Percentiles rank a stretch among this genome's conserved stretches.
These are phyloP conservation scores for Chloroclysta siterata DNA, from an alignment of 2,888 invertebrate genomes.

Conservation along the genomic window DNA sequence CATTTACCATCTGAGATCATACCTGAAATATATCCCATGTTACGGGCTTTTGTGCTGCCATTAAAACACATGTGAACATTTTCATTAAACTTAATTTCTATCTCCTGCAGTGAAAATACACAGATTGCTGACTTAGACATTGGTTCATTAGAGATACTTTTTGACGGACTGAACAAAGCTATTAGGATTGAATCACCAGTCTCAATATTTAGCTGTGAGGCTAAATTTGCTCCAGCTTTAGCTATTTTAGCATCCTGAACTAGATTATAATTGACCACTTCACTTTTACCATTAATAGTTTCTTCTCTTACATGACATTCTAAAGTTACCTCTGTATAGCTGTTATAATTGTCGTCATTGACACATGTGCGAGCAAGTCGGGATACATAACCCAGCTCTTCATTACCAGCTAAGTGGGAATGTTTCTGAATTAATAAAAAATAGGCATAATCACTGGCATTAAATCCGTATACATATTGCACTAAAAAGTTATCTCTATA, in stretches of 20 bases:
- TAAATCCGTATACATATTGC: conserved; percentile 98
- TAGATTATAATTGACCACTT: conserved; percentile 91
- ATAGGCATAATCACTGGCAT: conserved; percentile 97
- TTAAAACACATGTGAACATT: conserved; percentile 99
- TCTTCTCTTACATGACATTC: conserved; percentile 91
- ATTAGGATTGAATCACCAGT: conserved; percentile 93
- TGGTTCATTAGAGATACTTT: conserved; percentile 94
- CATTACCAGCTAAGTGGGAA: conserved; percentile 94
- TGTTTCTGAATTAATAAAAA: conserved; percentile 98
- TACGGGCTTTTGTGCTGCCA: conserved; percentile 96
- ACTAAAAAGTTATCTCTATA: conserved; percentile 97
- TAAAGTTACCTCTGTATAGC: conserved; percentile 98
- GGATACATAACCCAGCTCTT: conserved; percentile 95
- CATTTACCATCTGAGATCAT: conserved; percentile 96
- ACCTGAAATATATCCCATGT: conserved; percentile 96
- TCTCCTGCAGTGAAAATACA: conserved; percentile 94
- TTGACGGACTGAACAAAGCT: conserved; percentile 95
- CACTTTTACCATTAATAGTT: conserved; percentile 78
- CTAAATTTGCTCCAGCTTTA: conserved; percentile 92
- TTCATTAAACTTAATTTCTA: conserved; percentile 96
- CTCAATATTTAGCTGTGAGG: conserved; percentile 92
- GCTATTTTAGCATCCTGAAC: conserved; percentile 97
- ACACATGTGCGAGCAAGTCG: conserved; percentile 97
- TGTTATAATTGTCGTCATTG: conserved; percentile 97
- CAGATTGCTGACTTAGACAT: conserved; percentile 95